These are phyloP conservation scores for Odontamblyopus lacepedii DNA, from an alignment of 2,797 vertebrate genomes.

Conservation along the genomic window DNA sequence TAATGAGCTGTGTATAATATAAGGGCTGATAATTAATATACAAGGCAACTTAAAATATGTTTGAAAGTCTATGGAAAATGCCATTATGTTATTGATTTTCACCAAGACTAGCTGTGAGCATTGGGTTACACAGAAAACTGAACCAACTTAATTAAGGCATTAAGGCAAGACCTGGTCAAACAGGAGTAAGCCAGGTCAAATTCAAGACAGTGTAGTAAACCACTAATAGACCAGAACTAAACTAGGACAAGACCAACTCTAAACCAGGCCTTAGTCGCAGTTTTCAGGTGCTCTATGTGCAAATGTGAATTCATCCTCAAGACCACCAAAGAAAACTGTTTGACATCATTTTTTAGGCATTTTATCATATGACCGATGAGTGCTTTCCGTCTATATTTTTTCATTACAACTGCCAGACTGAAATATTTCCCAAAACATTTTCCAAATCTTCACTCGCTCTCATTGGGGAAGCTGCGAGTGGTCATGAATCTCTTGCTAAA, in stretches of 20 bases:
- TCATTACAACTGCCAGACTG: background rate
- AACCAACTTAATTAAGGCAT: background rate
- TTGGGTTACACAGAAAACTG: no score
- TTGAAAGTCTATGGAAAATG: no score
- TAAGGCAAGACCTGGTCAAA: background rate
- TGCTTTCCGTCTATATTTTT: background rate
- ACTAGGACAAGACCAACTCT: background rate
- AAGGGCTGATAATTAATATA: no score
- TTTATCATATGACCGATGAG: background rate
- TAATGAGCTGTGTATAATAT: no score
- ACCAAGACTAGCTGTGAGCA: background rate
- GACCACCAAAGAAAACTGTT: background rate
- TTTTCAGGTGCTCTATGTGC: no score
- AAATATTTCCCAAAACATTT: conserved; percentile 11
- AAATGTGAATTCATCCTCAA: no score
- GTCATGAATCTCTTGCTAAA: conserved; percentile 33
- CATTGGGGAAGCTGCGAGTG: conserved; percentile 23
- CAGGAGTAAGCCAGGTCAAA: background rate
- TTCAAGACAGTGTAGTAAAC: background rate
- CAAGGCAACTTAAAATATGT: no score
- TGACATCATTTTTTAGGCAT: background rate
- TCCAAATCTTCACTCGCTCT: background rate
- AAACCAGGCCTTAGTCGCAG: background rate
- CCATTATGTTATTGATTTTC: no score
- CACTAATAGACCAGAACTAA: background rate